A percentile compares a stretch with the other conserved stretches of the same genome.
These are phyloP conservation scores for Callorhinus ursinus DNA, from an alignment of 2,113 vertebrate genomes.

Conservation along the genomic window DNA sequence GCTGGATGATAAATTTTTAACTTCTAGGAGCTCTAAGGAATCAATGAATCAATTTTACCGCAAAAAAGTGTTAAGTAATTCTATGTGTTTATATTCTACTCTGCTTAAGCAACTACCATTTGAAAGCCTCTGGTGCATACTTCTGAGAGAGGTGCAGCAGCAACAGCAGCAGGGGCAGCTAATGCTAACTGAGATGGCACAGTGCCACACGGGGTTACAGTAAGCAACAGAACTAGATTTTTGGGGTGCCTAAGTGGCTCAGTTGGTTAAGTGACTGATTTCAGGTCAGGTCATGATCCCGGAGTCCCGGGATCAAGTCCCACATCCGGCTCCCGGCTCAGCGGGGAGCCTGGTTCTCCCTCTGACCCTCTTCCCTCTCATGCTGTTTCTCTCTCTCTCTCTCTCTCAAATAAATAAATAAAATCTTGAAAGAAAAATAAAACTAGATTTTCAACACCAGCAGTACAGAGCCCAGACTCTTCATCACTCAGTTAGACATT, in stretches of 20 bases:
- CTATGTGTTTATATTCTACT: neutral
- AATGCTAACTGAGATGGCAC: neutral
- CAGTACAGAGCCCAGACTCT: neutral
- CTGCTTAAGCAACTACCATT: conserved; percentile 2
- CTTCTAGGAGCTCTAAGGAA: neutral
- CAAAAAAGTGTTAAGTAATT: neutral
- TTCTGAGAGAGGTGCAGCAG: neutral
- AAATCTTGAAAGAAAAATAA: no score
- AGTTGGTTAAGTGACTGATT: no score
- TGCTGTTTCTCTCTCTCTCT: no score
- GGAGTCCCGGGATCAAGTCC: no score
- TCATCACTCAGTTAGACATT: neutral
- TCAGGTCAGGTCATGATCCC: no score
- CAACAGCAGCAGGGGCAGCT: neutral
- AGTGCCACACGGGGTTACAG: neutral
- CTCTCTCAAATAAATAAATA: no score
- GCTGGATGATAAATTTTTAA: conserved; percentile 24
- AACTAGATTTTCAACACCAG: neutral
- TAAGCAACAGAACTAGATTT: neutral
- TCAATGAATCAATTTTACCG: conserved; percentile 3
- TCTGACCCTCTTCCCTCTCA: no score
- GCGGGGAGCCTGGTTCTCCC: no score
- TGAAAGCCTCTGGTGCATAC: neutral
- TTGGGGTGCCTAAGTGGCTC: neutral
- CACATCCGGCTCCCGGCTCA: no score